Evolutionary conservation across 2,888 invertebrate species (phyloP), one percentile per base, ranked within the genome.

Genomic region (Saturnia japonica): DNA sequence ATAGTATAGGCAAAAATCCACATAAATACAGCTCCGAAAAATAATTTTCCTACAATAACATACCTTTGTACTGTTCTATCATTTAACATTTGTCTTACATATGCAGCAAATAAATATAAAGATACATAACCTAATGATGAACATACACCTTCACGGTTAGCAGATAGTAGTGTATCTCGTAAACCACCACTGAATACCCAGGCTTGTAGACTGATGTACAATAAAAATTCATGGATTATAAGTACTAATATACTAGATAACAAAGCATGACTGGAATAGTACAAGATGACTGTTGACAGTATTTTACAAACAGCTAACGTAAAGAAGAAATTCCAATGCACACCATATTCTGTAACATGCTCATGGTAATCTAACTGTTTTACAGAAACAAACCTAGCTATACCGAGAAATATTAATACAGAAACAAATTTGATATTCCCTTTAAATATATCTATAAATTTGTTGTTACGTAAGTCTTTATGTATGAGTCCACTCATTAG

Each of bases 321-420:
- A 77, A 99, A 96, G 88, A 99, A 99, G 87, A 99, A 99, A 90
- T 99, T 99, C 98, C 99, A 99, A 88, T 99, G 99, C 0, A 96
- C 95, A 0, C 99, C 99, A 94, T 99, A 99, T 87, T 99, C 99
- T 0, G 97, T 96, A 0, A 97, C 95, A 87, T 98, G 97, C 80
- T 97, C 97, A 72, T 97, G 97, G 87, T 99, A 99, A 76, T 97
- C 95, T 1, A 96, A 90, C 62, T 95, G 86, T 80, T 95, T 95
- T 0, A 96, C 85, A 22, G 94, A 87, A 4, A 96, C 69, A 76
- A 95, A 96, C 74, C 97, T 94, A 0, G 91, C 91, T 1, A 95
- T 73, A 0, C 97, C 97, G 62, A 97, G 86, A 0, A 95, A 69
- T 28, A 96, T 16, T 67, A 94, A 80, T 68, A 91, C 79, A 1